Evolutionary conservation across 2,797 vertebrate species (phyloP), one percentile per base, ranked within the genome.

Genomic region (Neosalanx taihuensis): DNA sequence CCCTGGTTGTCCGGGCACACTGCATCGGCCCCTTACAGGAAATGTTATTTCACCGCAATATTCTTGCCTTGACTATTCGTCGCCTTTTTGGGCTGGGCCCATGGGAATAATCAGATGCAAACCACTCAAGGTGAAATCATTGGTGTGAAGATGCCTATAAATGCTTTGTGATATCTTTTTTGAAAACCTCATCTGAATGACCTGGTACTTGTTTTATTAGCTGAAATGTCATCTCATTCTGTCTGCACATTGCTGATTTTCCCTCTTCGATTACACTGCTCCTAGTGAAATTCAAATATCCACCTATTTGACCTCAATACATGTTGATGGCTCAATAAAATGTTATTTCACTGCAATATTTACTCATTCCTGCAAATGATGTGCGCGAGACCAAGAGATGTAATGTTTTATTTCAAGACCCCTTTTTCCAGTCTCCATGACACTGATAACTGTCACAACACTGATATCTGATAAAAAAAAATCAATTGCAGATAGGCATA

Each of bases 211-310:
- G 26, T 64, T 76, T 37, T 5, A 81, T 74, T 41, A 7, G 51
- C 72, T 74, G 37, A 74, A 78, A 81, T 78, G 72, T 69, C 74
- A 74, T 74, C 67, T 67, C 58, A 15, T 73, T 76, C 69, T 56
- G 71, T 70, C 66, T 62, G 63, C 31, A 51, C 51, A 53, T 5
- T n/a, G 72, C 65, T 64, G 61, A 69, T 70, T 61, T 61, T 75
- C 5, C n/a, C 64, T 67, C 62, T 67, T 60, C 35, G 66, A 49
- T 57, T 59, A 41, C 64, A 62, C 41, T 70, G 61, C 57, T 56
- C 46, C 10, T 46, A n/a, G 62, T 63, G 62, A 70, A 74, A 72
- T 72, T 75, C 53, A 78, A 74, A 74, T 53, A 12, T 57, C 30
- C 18, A 41, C 69, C 71, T 73, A 53, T 56, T 18, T 26, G 73